These are phyloP conservation scores for Mormyrops attenuatus DNA, from an alignment of 2,797 vertebrate species.

Conservation along the genomic window DNA sequence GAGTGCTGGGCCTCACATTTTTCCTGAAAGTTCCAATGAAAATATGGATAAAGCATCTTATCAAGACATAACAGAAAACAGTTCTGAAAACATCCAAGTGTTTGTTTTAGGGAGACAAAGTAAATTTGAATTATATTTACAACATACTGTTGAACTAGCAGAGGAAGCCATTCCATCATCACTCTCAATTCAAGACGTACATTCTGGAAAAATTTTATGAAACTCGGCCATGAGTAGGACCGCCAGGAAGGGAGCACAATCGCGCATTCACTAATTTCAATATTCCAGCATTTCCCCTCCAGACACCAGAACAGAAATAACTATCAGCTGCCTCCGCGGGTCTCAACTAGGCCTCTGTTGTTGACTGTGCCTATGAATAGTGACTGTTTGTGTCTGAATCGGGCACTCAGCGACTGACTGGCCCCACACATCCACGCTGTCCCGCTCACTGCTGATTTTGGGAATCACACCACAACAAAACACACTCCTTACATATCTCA, in stretches of 20 bases:
- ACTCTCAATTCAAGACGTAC: background rate
- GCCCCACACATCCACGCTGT: background rate
- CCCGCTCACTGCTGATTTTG: background rate
- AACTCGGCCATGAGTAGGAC: constrained; percentile 15
- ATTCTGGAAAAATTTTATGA: background rate
- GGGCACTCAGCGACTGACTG: background rate
- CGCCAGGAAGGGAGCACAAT: constrained; percentile 32
- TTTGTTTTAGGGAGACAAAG: background rate
- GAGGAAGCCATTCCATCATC: background rate
- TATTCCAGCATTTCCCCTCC: constrained; percentile 30
- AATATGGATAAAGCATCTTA: background rate
- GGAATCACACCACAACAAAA: background rate
- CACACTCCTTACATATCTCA: background rate
- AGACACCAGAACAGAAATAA: constrained; percentile 42
- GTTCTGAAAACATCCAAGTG: background rate
- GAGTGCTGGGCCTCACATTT: constrained; percentile 84
- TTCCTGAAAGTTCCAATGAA: constrained; percentile 60
- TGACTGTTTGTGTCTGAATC: constrained; percentile 25
- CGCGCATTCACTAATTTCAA: constrained; percentile 27
- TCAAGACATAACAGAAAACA: constrained; percentile 13
- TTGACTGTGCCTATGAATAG: constrained; percentile 24
- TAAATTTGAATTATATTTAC: background rate
- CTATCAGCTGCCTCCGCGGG: constrained; percentile 43
- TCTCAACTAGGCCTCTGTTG: constrained; percentile 37
- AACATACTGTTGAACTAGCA: background rate